Conservation (phyloP, 2,113 vertebrate species). For the Ptilorrhoa leucosticta region DNA sequence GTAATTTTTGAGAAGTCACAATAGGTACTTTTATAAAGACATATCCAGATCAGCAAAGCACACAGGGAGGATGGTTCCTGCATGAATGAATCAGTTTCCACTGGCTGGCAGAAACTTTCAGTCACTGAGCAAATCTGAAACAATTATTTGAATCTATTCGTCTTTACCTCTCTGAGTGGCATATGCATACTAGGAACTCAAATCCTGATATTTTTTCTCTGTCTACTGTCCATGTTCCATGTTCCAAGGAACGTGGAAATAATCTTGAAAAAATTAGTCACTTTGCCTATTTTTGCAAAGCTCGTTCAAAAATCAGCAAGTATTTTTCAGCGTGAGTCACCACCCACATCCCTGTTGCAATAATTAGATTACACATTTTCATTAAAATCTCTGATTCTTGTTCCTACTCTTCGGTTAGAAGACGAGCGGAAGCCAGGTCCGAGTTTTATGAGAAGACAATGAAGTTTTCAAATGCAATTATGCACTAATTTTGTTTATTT, state of each 20-base stretch:
- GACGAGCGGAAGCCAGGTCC: not conserved
- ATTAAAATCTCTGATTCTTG: not conserved
- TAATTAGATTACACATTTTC: constrained; percentile 8
- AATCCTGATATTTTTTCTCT: not conserved
- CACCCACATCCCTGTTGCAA: not conserved
- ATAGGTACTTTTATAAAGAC: not conserved
- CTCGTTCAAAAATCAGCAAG: not conserved
- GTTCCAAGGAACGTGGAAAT: not conserved
- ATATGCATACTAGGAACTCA: not conserved
- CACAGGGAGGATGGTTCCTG: not conserved
- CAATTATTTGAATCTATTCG: not conserved
- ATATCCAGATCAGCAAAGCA: not conserved
- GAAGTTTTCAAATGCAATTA: not conserved
- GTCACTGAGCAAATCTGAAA: not conserved
- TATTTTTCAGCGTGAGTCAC: constrained; percentile 18
- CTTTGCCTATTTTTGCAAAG: not conserved
- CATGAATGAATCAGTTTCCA: not conserved
- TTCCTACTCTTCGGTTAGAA: not conserved
- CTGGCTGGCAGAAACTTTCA: not conserved
- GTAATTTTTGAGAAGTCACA: not conserved
- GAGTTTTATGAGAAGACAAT: not conserved
- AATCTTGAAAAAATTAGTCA: not conserved
- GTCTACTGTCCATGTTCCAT: not conserved
- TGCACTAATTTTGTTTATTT: not conserved
- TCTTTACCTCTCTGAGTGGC: not conserved